Evolutionary conservation across 2,888 invertebrate genomes (phyloP).

Genomic region (Malachius bipustulatus): DNA sequence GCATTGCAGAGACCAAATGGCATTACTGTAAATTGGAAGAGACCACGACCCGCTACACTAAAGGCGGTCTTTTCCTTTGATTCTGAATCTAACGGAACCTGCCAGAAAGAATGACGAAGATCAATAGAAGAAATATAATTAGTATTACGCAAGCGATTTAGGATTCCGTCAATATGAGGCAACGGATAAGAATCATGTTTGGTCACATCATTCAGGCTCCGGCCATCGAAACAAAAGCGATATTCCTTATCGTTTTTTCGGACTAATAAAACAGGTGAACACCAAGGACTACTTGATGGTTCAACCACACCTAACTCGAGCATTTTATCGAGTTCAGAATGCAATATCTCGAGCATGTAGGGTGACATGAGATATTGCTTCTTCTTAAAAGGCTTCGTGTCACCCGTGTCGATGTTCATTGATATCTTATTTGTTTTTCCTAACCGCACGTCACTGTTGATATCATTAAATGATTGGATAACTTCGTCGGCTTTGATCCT

Average conservation of each 20-base stretch:
- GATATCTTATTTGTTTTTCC: slow-evolving; percentile 11
- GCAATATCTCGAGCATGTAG: slow-evolving; percentile 12
- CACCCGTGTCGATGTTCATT: slow-evolving; percentile 14
- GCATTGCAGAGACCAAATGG: slow-evolving; percentile 17
- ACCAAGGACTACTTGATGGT: slow-evolving; percentile 18
- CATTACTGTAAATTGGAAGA: slow-evolving; percentile 21
- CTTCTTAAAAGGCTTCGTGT: slow-evolving; percentile 14
- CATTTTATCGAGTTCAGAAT: slow-evolving; percentile 14
- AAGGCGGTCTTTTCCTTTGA: slow-evolving; percentile 25
- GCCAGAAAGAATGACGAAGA: slow-evolving; percentile 20
- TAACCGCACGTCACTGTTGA: too few species aligned
- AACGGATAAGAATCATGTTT: slow-evolving; percentile 22
- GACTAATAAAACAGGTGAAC: slow-evolving; percentile 20
- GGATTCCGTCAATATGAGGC: slow-evolving; percentile 18
- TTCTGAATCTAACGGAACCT: slow-evolving; percentile 18
- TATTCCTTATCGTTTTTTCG: slow-evolving; percentile 18
- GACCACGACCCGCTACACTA: slow-evolving; percentile 22
- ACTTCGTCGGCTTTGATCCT: too few species aligned
- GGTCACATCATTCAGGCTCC: slow-evolving; percentile 21
- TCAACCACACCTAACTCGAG: slow-evolving; percentile 13
- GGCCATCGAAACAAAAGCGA: slow-evolving; percentile 22
- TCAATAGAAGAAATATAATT: slow-evolving; percentile 20
- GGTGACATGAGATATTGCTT: slow-evolving; percentile 12
- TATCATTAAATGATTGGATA: too few species aligned
- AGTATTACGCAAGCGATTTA: slow-evolving; percentile 18